Conservation (phyloP, 2,888 invertebrate genomes). For the Chrysolina haemoptera region DNA sequence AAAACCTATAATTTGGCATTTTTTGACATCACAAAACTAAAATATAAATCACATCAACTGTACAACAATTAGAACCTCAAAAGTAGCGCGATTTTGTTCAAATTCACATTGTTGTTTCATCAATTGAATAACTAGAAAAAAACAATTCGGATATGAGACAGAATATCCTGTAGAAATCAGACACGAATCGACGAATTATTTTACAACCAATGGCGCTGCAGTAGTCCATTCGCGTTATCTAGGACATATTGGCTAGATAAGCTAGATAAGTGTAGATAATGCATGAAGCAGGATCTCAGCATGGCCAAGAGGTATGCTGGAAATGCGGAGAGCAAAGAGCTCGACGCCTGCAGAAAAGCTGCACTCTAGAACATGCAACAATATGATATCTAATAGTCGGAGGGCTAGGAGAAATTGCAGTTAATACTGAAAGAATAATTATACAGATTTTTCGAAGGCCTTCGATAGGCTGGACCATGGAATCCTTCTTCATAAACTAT, state of each 20-base stretch:
- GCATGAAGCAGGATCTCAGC: constrained; percentile 47
- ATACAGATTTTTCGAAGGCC: no score
- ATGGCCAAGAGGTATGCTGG: constrained; percentile 41
- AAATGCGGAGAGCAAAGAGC: constrained; percentile 25
- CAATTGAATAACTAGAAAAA: not conserved
- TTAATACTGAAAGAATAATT: not conserved
- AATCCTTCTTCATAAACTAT: no score
- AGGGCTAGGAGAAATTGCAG: not conserved
- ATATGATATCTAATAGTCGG: constrained; percentile 6
- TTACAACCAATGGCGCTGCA: constrained; percentile 28
- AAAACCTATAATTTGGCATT: no score
- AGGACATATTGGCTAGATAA: constrained; percentile 42
- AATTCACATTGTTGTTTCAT: no score
- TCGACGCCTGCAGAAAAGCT: constrained; percentile 7
- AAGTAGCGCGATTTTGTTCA: no score
- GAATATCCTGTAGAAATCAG: no score
- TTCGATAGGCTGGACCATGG: no score
- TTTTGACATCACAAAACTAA: no score
- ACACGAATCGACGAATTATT: not conserved
- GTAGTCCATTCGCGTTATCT: constrained; percentile 32
- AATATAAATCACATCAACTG: no score
- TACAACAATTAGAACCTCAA: no score
- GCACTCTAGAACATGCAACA: constrained; percentile 19
- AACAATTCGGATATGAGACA: not conserved
- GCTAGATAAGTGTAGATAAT: constrained; percentile 50